phyloP scores from a whole-genome alignment of 2,888 invertebrate genomes.

The Rotaria magnacalcarata region DNA sequence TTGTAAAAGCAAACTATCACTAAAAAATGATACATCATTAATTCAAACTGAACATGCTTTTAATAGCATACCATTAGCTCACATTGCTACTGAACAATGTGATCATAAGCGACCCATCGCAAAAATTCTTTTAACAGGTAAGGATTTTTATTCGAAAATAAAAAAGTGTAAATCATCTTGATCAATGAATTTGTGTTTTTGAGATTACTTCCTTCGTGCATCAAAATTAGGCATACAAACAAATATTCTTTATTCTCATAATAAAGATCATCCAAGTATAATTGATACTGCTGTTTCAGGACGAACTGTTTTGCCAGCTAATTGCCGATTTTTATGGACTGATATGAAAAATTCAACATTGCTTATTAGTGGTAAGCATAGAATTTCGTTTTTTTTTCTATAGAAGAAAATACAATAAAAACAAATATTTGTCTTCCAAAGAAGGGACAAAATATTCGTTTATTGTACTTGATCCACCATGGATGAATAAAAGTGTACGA shows the following conservation, averaged over 20 bases:
- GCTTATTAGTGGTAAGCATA: neutral
- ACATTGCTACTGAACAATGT: constrained; percentile 14
- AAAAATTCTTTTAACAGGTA: neutral
- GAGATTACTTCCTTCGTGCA: constrained; percentile 34
- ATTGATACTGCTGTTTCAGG: neutral
- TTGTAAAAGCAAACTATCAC: neutral
- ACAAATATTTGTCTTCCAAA: constrained; percentile 47
- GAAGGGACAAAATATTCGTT: constrained; percentile 66
- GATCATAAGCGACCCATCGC: neutral
- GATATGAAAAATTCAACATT: constrained; percentile 45
- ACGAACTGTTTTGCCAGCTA: constrained; percentile 48
- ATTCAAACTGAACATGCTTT: neutral
- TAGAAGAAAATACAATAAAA: neutral
- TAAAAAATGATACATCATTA: neutral
- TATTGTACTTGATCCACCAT: constrained; percentile 85
- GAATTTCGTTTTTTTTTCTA: neutral
- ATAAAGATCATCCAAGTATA: neutral
- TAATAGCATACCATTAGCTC: neutral
- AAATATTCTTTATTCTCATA: constrained; percentile 15
- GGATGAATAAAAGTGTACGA: constrained; percentile 89
- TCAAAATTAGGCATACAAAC: constrained; percentile 8
- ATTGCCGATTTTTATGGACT: constrained; percentile 50
- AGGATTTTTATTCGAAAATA: neutral
- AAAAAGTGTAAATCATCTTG: neutral
- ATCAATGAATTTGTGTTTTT: neutral